Base-by-base conservation (phyloP, 2,888 invertebrate genomes). In the Seira sanloemensis region DNA sequence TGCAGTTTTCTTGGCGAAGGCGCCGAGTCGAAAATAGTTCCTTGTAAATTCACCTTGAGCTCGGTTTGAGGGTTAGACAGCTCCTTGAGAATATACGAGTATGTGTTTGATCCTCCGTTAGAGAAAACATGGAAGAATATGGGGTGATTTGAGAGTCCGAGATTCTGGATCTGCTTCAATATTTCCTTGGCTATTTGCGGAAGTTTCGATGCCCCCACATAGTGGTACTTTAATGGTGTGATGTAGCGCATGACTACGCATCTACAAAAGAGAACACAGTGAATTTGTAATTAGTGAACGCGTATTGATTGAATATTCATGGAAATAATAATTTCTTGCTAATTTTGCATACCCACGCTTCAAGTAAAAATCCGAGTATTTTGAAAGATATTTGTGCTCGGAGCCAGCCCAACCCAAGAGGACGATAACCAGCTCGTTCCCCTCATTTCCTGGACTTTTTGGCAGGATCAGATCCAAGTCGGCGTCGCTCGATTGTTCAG, bases 361-460 rank as follows among this genome's bases (percentile, higher is more conserved):
- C 90, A 95, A 94, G 90, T 96, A 96, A 84, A 95, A 94, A 89
- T 94, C 94, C 67, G 95, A 94, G 91, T 96, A 96, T 90, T 96
- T 96, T 89, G 94, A 93, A 76, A 96, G 91, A 91, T 96, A 94
- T 90, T 94, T 94, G 91, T 96, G 95, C 91, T 94, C 93, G 90
- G 95, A 95, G 54, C 96, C 96, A 72, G 95, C 95, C 96, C 96
- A 96, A 46, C 96, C 96, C 85, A 96, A 92, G 86, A 96, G 91
- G 85, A 95, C 91, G 27, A 96, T 94, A 69, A 95, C 93, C 54
- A 95, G 95, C 88, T 94, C 92, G 2, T 50, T 37, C 12, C 37
- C 37, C 37, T 4, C 4, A 4, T 12, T 12, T 12, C 4, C 4
- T 12, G 37, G 37, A 37, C 37, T 12, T 7, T 4, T 12, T 12